Conservation (phyloP, 1,140 invertebrate genomes). For the Platorchestia sp. region DNA sequence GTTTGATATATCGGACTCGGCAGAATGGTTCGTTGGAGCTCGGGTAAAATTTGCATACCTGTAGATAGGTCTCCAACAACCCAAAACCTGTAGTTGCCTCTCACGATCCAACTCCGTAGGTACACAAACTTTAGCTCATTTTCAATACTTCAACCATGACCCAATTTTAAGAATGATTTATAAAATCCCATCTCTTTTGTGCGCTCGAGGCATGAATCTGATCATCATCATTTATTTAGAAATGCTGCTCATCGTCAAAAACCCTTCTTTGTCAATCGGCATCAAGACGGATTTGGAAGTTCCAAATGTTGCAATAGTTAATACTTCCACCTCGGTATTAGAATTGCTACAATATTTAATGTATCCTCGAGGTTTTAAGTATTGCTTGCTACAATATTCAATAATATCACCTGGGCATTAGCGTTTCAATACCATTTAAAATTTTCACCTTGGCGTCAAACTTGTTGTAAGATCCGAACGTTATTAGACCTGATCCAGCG, state of each 20-base stretch:
- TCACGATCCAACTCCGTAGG: not conserved
- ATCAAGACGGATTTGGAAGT: no score
- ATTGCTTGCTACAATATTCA: no score
- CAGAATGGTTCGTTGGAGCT: not conserved
- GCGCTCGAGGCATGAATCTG: no score
- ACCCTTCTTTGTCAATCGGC: no score
- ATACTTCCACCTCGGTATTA: no score
- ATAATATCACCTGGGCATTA: no score
- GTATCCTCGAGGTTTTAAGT: no score
- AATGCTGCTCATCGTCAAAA: not conserved
- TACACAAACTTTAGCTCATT: not conserved
- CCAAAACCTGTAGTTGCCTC: not conserved
- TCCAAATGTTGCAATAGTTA: no score
- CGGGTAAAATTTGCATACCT: not conserved
- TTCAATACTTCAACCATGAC: not conserved
- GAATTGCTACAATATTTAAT: no score
- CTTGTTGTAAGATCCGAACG: constrained; percentile 85
- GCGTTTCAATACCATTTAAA: no score
- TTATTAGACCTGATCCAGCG: constrained; percentile 85
- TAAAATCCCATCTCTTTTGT: not conserved
- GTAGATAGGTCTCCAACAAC: not conserved
- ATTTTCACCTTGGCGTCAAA: constrained; percentile 76
- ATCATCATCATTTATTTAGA: not conserved
- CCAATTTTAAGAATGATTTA: not conserved
- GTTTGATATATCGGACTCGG: not conserved